Conservation (phyloP, 1,140 invertebrate genomes). For the Helicorthomorpha holstii region DNA sequence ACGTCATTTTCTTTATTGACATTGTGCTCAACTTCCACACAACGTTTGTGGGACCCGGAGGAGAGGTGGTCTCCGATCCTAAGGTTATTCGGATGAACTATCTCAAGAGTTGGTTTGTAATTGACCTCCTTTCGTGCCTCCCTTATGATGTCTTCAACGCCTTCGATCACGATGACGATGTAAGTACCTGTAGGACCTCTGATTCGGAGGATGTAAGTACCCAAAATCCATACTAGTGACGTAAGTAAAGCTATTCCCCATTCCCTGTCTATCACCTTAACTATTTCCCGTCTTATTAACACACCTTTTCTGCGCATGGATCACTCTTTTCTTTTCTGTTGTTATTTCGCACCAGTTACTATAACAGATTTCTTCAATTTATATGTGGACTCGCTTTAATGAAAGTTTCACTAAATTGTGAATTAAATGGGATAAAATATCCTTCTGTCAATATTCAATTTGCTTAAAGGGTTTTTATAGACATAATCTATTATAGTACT, state of each 20-base stretch:
- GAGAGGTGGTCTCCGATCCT: slow-evolving; percentile 94
- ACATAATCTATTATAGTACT: too few species aligned
- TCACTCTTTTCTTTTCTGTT: too few species aligned
- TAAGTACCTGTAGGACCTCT: slow-evolving; percentile 35
- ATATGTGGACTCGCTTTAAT: too few species aligned
- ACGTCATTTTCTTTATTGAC: slow-evolving; percentile 99
- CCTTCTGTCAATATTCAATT: too few species aligned
- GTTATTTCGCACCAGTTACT: too few species aligned
- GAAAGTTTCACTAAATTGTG: too few species aligned
- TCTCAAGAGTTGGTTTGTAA: slow-evolving; percentile 98
- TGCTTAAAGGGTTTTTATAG: too few species aligned
- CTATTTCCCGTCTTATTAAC: too few species aligned
- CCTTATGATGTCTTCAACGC: slow-evolving; percentile 99
- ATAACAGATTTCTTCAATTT: too few species aligned
- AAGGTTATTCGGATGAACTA: slow-evolving; percentile 98
- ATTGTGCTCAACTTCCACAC: slow-evolving; percentile 99
- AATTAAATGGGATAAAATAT: too few species aligned
- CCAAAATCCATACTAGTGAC: background rate
- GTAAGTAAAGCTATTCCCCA: slow-evolving; percentile 2
- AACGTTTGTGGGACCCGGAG: slow-evolving; percentile 95
- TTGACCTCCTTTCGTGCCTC: slow-evolving; percentile 95
- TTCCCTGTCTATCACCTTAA: background rate
- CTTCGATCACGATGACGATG: slow-evolving; percentile 97
- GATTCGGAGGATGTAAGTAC: slow-evolving; percentile 23
- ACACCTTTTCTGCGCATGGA: too few species aligned